Evolutionary conservation across 2,797 vertebrate species (phyloP).

Genomic region (Octomys mimax): DNA sequence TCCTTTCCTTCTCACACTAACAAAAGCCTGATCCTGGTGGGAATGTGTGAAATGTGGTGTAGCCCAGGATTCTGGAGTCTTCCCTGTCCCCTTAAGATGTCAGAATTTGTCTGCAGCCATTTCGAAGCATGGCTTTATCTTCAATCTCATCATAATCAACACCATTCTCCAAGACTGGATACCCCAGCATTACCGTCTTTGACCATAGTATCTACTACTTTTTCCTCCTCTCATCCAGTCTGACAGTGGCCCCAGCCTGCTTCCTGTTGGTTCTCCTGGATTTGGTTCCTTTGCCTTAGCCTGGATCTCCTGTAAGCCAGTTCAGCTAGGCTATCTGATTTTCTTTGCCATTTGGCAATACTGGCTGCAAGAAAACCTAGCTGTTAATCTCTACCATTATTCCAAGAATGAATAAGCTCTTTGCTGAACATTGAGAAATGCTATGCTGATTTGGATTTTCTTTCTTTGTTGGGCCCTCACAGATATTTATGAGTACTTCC

Average conservation of each 20-base stretch:
- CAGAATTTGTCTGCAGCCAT: background rate
- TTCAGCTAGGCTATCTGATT: background rate
- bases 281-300: background rate
- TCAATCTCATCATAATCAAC: background rate
- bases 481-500: background rate
- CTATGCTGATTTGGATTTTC: background rate
- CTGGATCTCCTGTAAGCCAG: background rate
- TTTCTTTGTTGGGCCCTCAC: background rate
- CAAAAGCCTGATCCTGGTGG: background rate
- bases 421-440: background rate
- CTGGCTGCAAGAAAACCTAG: slow-evolving; percentile 11
- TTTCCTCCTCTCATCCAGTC: background rate
- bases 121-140: background rate
- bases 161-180: background rate
- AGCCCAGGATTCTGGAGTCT: background rate
- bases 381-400: background rate
- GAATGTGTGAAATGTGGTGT: background rate
- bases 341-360: background rate
- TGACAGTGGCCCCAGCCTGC: background rate
- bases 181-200: background rate
- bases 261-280: background rate
- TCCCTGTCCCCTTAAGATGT: background rate
- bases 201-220: background rate
- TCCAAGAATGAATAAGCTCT: background rate
- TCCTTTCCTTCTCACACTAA: no score